Evolutionary conservation across 2,888 invertebrate species (phyloP), one percentile per base, ranked within the genome.

Genomic region (Creontiades dilutus): DNA sequence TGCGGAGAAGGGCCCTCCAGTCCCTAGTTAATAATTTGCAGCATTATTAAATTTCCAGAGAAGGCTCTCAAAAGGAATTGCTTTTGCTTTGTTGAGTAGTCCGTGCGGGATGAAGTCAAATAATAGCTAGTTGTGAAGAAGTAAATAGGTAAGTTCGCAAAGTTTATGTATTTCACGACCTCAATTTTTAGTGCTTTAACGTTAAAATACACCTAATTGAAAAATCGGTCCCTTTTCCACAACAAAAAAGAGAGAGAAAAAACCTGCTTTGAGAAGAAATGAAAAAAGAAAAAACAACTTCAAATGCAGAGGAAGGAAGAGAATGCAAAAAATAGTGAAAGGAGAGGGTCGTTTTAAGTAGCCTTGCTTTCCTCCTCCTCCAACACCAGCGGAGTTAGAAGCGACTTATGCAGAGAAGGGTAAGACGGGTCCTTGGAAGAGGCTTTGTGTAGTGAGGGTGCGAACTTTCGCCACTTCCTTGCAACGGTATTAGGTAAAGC

Each of bases 331-430:
- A 52, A 9, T 4, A 61, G 61, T 16, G n/a, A 61, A 61, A 9
- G 19, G 9, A 61, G n/a, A 19, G 61, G 61, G 52, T 52, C 61
- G 61, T 61, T 61, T 61, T 61, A 61, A 61, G 61, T 61, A 61
- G 61, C 61, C 19, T 19, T 61, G n/a, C 61, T 61, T 61, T 61
- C n/a, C 61, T 61, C 19, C 2, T n/a, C 19, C 19, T n/a, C 9
- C n/a, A 19, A 61, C 61, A 61, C 61, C 19, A 1, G 16, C 61
- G n/a, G 61, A 61, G 61, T 61, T 61, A 9, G 61, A 9, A 61
- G 52, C 16, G 61, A 61, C 61, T 61, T 61, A 61, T 61, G 61
- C 61, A 61, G 61, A 61, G 61, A 61, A 61, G 61, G 61, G 61
- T 61, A 61, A 61, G 61, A 61, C 61, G 61, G 61, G 61, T 61